Base-by-base conservation (phyloP, 2,113 vertebrate genomes). In the Vombatus ursinus region DNA sequence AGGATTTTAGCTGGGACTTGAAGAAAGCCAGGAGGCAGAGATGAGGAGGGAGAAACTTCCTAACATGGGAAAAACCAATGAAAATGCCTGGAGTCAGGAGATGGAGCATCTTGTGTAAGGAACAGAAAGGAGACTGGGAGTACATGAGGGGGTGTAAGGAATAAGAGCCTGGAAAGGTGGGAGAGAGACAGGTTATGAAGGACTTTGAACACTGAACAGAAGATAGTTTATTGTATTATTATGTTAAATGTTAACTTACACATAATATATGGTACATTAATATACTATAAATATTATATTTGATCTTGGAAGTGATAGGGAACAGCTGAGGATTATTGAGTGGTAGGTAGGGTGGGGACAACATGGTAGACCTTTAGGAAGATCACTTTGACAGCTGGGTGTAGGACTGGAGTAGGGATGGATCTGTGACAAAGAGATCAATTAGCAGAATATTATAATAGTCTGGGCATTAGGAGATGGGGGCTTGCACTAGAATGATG, bases 51-150 rank as follows among this genome's bases (percentile, higher is more conserved):
- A n/a, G 31, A n/a, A 24, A 16, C 0, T 50, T 49, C 44, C 9
- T 5, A 28, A 25, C 48, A 8, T 23, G 50, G 52, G 14, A 14
- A 31, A 12, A 5, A 12, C 51, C 57, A 31, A 31, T 25, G 37
- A 90, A 93, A 90, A 50, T 50, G 16, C 6, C 0, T 11, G 28
- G 57, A 23, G 49, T 44, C 26, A n/a, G 4, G 12, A 90, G 24
- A 8, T 31, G 51, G n/a, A 49, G 44, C 0, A 2, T 6, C n/a
- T 12, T 8, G 7, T 19, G 24, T 0, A 0, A 54, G 22, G 84
- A 28, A 9, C 11, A 26, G 90, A 8, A 0, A 51, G n/a, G n/a
- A 44, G 44, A 25, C 90, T 47, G 50, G 95, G 91, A 23, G n/a
- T 2, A 44, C n/a, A 84, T 23, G n/a, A 84, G 22, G 19, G 68